These are phyloP conservation scores for Rhincodon typus DNA, from an alignment of 2,797 vertebrate species.

Conservation along the genomic window DNA sequence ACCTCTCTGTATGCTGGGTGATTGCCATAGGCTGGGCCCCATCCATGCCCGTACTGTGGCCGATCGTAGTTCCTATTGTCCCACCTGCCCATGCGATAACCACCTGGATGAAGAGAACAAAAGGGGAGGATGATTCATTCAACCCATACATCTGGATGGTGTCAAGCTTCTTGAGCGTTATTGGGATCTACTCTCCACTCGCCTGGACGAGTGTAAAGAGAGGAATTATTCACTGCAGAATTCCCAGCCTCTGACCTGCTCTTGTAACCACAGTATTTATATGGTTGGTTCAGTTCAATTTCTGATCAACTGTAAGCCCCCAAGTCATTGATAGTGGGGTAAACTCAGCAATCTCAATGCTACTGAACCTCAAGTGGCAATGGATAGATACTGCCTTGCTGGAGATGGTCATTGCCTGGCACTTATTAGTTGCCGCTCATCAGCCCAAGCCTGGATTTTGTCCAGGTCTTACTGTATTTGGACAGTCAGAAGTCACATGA, in stretches of 20 bases:
- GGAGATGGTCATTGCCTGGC: neutral
- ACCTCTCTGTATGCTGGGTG: constrained; percentile 66
- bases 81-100: constrained; percentile 55
- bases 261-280: neutral
- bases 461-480: neutral
- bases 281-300: neutral
- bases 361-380: neutral
- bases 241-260: neutral
- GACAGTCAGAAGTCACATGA: too few relatives aligned
- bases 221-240: neutral
- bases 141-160: neutral
- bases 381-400: neutral
- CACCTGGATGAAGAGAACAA: constrained; percentile 41
- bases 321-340: neutral
- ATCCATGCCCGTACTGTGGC: constrained; percentile 54
- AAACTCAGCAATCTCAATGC: neutral
- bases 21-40: constrained; percentile 55
- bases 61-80: constrained; percentile 51
- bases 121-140: neutral
- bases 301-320: neutral
- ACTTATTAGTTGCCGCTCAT: neutral
- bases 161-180: neutral
- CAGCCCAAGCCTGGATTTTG: neutral
- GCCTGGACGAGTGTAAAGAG: neutral
- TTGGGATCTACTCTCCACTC: neutral